Percentiles rank a stretch among this genome's conserved stretches.
phyloP scores from a whole-genome alignment of 2,888 invertebrate genomes.

The Bellardia pandia region DNA sequence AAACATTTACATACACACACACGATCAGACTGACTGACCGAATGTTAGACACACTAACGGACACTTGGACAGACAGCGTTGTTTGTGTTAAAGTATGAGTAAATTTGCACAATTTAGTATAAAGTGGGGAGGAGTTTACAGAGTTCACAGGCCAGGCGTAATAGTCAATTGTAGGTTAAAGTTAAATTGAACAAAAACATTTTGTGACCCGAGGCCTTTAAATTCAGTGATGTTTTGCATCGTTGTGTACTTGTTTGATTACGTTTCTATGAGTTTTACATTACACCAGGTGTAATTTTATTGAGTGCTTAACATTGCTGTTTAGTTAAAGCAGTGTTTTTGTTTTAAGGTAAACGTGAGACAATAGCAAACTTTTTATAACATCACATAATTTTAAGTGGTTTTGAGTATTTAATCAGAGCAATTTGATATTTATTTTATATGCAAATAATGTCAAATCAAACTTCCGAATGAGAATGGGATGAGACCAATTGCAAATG shows the following conservation, averaged over 20 bases:
- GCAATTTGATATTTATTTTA: no score
- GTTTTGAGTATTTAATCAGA: no score
- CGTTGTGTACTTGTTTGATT: not conserved
- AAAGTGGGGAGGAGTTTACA: not conserved
- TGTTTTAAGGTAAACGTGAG: not conserved
- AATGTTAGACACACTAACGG: not conserved
- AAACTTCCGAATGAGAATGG: no score
- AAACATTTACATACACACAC: not conserved
- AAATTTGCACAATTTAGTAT: conserved; percentile 27
- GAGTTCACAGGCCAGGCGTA: conserved; percentile 10
- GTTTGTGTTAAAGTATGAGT: not conserved
- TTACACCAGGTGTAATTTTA: conserved; percentile 38
- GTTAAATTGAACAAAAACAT: conserved; percentile 38
- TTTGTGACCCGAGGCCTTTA: conserved; percentile 24
- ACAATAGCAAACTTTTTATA: not conserved
- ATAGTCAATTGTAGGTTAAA: conserved; percentile 39
- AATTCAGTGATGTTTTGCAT: conserved; percentile 9
- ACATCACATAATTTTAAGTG: no score
- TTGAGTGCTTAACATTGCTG: not conserved
- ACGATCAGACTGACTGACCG: not conserved
- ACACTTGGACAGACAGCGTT: conserved; percentile 4
- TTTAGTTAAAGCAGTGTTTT: not conserved
- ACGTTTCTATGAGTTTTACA: conserved; percentile 22
- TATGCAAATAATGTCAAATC: no score
- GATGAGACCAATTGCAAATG: no score